phyloP scores from a whole-genome alignment of 1,140 invertebrate genomes.

The Aleiodes sp. region DNA sequence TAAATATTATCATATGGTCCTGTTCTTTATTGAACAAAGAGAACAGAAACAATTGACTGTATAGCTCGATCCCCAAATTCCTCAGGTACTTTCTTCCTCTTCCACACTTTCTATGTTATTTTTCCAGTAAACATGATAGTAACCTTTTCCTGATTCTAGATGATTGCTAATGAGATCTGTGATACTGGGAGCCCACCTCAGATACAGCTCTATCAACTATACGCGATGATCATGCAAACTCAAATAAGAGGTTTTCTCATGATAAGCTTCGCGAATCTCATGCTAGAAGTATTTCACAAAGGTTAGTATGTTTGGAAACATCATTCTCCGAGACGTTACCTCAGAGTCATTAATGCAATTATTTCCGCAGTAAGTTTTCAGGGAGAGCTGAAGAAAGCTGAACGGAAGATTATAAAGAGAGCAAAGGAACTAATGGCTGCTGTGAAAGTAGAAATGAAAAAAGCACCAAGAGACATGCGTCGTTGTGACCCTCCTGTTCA shows the following conservation, averaged over 20 bases:
- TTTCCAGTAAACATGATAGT: too few species aligned
- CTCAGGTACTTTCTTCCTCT: too few species aligned
- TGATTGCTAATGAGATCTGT: background rate
- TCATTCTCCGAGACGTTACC: background rate
- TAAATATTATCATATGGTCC: too few species aligned
- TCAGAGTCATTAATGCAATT: background rate
- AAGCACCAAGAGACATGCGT: background rate
- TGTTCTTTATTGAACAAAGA: too few species aligned
- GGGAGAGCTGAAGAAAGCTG: background rate
- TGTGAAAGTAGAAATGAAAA: background rate
- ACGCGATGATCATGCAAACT: background rate
- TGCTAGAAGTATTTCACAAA: background rate
- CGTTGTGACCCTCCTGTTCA: background rate
- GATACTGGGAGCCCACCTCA: background rate
- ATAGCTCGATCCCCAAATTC: too few species aligned
- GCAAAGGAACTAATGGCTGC: background rate
- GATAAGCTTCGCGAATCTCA: background rate
- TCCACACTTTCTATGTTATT: too few species aligned
- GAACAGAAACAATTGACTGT: too few species aligned
- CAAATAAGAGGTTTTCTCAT: background rate
- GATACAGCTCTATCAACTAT: background rate
- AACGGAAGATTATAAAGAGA: background rate
- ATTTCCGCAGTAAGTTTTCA: background rate
- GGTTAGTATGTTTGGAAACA: background rate
- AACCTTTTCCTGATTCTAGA: too few species aligned